Percentiles rank a stretch among this genome's conserved stretches.
These are phyloP conservation scores for Enteromius anoplus DNA, from an alignment of 2,797 vertebrate genomes.

Conservation along the genomic window DNA sequence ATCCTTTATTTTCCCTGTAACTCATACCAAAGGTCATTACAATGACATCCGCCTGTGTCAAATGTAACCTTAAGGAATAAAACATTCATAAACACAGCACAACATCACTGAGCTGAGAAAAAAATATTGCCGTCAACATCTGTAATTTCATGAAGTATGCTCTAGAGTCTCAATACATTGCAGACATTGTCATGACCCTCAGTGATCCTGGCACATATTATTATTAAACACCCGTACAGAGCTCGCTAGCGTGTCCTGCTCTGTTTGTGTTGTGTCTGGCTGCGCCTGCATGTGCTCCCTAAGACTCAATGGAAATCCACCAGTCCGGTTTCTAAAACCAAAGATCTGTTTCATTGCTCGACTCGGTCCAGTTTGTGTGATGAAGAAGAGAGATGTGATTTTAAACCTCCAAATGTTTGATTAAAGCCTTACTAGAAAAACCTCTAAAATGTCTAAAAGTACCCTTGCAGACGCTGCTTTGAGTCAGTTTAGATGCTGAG, in stretches of 20 bases:
- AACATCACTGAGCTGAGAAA: too few species aligned
- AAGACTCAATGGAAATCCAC: background rate
- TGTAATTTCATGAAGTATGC: background rate
- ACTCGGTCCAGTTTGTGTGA: background rate
- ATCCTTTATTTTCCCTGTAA: background rate
- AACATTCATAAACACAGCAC: background rate
- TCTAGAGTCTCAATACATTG: background rate
- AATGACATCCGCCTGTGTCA: background rate
- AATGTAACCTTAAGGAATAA: background rate
- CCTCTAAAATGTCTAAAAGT: background rate
- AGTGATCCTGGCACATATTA: too few species aligned
- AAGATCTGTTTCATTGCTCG: background rate
- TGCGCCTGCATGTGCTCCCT: background rate
- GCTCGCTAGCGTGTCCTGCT: background rate
- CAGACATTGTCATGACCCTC: background rate
- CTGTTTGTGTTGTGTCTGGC: slow-evolving; percentile 2
- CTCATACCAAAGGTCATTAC: background rate
- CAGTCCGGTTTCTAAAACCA: background rate
- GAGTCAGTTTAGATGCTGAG: background rate
- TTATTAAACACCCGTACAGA: background rate
- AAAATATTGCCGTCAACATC: too few species aligned
- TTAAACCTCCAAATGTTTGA: background rate
- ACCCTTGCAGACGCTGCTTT: background rate
- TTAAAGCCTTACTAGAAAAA: background rate
- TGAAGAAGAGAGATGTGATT: background rate